Percentiles rank a stretch among this genome's conserved stretches.
phyloP scores from a whole-genome alignment of 2,888 invertebrate genomes.

The Drosophila anomelani region DNA sequence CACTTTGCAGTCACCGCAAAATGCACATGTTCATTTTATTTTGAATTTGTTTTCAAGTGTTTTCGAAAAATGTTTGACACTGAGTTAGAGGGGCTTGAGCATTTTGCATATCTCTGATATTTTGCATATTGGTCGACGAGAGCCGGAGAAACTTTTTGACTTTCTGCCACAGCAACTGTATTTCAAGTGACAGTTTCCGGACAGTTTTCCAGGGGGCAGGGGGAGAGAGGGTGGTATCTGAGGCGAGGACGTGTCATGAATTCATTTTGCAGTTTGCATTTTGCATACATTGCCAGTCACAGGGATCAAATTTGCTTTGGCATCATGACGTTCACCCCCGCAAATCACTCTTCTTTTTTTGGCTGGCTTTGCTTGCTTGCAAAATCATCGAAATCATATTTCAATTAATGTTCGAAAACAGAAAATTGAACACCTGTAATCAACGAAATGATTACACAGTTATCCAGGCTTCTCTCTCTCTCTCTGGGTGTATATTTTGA shows the following conservation, averaged over 20 bases:
- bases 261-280: slow-evolving; percentile 50
- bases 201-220: slow-evolving; percentile 39
- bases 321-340: slow-evolving; percentile 16
- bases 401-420: slow-evolving; percentile 65
- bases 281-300: slow-evolving; percentile 55
- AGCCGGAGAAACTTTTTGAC: slow-evolving; percentile 65
- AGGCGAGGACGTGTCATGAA: slow-evolving; percentile 58
- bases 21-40: slow-evolving; percentile 61
- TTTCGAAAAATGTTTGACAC: slow-evolving; percentile 42
- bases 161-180: slow-evolving; percentile 41
- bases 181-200: slow-evolving; percentile 66
- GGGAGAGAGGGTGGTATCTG: not conserved
- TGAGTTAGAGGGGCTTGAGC: slow-evolving; percentile 52
- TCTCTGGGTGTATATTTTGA: slow-evolving; percentile 7
- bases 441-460: slow-evolving; percentile 40
- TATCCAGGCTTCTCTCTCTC: not conserved
- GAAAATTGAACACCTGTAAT: slow-evolving; percentile 36
- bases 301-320: slow-evolving; percentile 57
- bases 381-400: slow-evolving; percentile 68
- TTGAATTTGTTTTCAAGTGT: slow-evolving; percentile 63
- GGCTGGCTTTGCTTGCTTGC: slow-evolving; percentile 17
- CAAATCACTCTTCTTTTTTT: slow-evolving; percentile 2
- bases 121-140: slow-evolving; percentile 50
- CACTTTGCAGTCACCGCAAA: slow-evolving; percentile 20
- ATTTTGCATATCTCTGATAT: slow-evolving; percentile 61